Percentiles rank a stretch among this genome's conserved stretches.
These are phyloP conservation scores for Typhlichthys subterraneus DNA, from an alignment of 2,797 vertebrate genomes.

Conservation along the genomic window DNA sequence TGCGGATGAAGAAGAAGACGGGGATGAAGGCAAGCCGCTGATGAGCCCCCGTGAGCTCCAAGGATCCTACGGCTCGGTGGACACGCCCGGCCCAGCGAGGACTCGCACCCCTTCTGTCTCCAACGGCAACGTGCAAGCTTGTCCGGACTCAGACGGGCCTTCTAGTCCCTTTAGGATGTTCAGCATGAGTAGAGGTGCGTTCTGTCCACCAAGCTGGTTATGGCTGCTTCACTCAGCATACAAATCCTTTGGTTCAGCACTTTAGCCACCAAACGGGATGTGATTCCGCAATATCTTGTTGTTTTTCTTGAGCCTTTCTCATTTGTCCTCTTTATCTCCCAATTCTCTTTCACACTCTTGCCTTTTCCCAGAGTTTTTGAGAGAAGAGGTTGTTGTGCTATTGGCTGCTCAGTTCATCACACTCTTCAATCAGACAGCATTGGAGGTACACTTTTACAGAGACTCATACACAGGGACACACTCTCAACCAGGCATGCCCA, in stretches of 20 bases:
- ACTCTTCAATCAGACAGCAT: slow-evolving; percentile 85
- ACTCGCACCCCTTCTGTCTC: slow-evolving; percentile 3
- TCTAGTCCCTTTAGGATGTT: slow-evolving; percentile 55
- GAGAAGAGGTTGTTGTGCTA: slow-evolving; percentile 84
- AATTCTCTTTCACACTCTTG: background rate
- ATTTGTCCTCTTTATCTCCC: background rate
- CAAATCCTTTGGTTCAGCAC: too few species aligned
- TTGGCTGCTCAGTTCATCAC: slow-evolving; percentile 85
- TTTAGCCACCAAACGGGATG: background rate
- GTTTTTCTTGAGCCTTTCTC: background rate
- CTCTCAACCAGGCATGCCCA: slow-evolving; percentile 8
- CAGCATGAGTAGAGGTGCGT: slow-evolving; percentile 68
- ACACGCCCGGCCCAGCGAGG: slow-evolving; percentile 10
- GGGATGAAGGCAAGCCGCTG: slow-evolving; percentile 64
- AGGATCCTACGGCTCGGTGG: slow-evolving; percentile 71
- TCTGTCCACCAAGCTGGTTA: too few species aligned
- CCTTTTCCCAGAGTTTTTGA: slow-evolving; percentile 75
- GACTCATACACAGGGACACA: slow-evolving; percentile 3
- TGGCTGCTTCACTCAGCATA: too few species aligned
- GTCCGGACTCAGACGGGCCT: slow-evolving; percentile 16
- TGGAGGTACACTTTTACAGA: slow-evolving; percentile 73
- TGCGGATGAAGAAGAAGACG: slow-evolving; percentile 38
- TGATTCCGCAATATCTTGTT: background rate
- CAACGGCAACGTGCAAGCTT: slow-evolving; percentile 24
- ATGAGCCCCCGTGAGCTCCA: slow-evolving; percentile 61